Conservation (phyloP, 2,797 vertebrate species). For the Bovichtus variegatus region DNA sequence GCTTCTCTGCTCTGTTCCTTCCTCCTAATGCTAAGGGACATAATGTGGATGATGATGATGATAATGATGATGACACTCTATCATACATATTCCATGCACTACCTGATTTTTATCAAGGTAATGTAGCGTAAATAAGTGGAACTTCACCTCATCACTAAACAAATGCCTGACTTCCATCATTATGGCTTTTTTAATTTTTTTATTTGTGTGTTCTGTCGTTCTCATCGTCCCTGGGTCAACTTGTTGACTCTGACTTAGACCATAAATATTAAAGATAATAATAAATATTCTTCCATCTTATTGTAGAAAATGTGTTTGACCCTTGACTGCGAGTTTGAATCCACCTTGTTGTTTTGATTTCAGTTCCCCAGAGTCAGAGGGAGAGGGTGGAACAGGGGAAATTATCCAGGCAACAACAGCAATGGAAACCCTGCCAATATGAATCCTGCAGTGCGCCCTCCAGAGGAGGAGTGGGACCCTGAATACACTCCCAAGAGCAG, state of each 20-base stretch:
- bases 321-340: neutral
- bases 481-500: conserved; percentile 99
- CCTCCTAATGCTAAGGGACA: conserved; percentile 67
- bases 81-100: conserved; percentile 68
- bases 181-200: conserved; percentile 29
- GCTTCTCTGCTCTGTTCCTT: conserved; percentile 70
- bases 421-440: conserved; percentile 90
- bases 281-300: conserved; percentile 10
- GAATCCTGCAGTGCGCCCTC: conserved; percentile 87
- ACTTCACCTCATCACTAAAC: conserved; percentile 50
- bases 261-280: neutral
- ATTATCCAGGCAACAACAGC: conserved; percentile 91
- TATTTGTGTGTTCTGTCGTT: conserved; percentile 16
- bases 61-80: conserved; percentile 60
- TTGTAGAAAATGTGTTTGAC: conserved; percentile 1
- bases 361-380: conserved; percentile 94
- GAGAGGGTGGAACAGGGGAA: conserved; percentile 96
- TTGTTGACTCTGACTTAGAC: neutral
- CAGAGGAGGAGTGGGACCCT: conserved; percentile 98
- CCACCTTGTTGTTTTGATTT: conserved; percentile 50
- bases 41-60: conserved; percentile 69
- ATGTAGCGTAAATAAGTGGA: conserved; percentile 56
- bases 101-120: conserved; percentile 69
- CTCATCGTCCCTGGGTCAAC: neutral
- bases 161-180: conserved; percentile 45